Evolutionary conservation across 2,797 vertebrate species (phyloP).

Genomic region (Sternarchorhynchus goeldii): DNA sequence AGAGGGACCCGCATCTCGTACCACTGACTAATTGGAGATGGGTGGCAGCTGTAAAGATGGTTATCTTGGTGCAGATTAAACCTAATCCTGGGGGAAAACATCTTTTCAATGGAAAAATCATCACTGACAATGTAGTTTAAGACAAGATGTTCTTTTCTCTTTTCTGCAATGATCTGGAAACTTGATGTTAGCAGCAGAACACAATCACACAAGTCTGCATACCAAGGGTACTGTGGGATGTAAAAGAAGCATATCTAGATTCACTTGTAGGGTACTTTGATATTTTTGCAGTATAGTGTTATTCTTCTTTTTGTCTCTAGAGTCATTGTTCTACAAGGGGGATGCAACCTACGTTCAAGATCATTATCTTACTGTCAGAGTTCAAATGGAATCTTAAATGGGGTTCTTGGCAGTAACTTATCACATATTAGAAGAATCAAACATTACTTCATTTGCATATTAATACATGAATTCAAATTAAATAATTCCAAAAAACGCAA

Average conservation of each 20-base stretch:
- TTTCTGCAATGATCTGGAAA: background rate
- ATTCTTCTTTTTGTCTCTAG: conserved; percentile 8
- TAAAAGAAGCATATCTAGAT: background rate
- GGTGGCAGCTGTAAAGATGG: background rate
- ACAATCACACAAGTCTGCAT: background rate
- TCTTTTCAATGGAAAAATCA: conserved; percentile 17
- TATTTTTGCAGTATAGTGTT: conserved; percentile 14
- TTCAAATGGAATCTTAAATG: conserved; percentile 37
- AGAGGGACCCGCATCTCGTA: conserved; percentile 24
- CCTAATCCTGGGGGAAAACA: conserved; percentile 13
- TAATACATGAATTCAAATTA: conserved; percentile 50
- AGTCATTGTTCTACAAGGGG: conserved; percentile 19
- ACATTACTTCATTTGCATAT: conserved; percentile 51
- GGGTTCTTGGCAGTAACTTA: conserved; percentile 33
- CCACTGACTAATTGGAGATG: background rate
- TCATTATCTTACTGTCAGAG: conserved; percentile 34
- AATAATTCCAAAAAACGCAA: conserved; percentile 36
- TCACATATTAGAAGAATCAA: conserved; percentile 20
- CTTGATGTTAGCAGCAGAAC: background rate
- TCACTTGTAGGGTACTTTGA: conserved; percentile 6
- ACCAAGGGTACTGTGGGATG: background rate
- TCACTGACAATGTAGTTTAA: conserved; percentile 21
- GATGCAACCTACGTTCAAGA: conserved; percentile 32
- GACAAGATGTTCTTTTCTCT: conserved; percentile 18
- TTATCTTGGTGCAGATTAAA: conserved; percentile 25